phyloP scores from a whole-genome alignment of 2,888 invertebrate genomes.

The Stegophylla sp. region DNA sequence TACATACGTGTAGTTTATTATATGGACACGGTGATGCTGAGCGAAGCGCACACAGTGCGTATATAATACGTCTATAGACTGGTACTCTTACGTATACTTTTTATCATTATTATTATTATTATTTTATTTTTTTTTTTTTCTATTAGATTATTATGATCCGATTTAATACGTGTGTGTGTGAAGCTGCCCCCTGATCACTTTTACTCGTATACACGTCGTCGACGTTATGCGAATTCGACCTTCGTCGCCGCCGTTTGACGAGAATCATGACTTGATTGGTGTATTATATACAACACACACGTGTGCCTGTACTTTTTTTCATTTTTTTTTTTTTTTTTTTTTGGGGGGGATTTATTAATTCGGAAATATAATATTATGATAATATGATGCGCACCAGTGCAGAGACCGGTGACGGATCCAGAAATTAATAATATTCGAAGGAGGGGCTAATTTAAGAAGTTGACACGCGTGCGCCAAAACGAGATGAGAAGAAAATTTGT shows the following conservation, averaged over 20 bases:
- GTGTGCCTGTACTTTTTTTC: not conserved
- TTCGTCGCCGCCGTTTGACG: constrained; percentile 13
- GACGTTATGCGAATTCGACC: constrained; percentile 36
- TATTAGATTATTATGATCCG: constrained; percentile 55
- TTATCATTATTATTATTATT: constrained; percentile 35
- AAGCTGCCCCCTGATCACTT: constrained; percentile 36
- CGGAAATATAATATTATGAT: not conserved
- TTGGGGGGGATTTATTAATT: no score
- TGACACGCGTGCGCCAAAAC: no score
- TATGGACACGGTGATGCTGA: not conserved
- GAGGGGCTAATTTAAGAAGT: no score
- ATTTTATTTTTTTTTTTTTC: no score
- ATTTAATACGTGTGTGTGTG: constrained; percentile 32
- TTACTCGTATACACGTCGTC: constrained; percentile 7
- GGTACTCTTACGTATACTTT: not conserved
- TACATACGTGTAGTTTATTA: not conserved
- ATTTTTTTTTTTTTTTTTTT: not conserved
- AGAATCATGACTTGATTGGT: not conserved
- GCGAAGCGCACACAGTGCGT: not conserved
- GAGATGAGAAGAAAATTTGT: no score
- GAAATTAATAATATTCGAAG: no score
- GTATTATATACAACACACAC: not conserved
- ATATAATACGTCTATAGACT: not conserved
- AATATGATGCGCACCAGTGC: not conserved
- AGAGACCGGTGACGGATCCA: not conserved